Conservation (phyloP, 2,113 vertebrate species). For the Psettodes erumei region DNA sequence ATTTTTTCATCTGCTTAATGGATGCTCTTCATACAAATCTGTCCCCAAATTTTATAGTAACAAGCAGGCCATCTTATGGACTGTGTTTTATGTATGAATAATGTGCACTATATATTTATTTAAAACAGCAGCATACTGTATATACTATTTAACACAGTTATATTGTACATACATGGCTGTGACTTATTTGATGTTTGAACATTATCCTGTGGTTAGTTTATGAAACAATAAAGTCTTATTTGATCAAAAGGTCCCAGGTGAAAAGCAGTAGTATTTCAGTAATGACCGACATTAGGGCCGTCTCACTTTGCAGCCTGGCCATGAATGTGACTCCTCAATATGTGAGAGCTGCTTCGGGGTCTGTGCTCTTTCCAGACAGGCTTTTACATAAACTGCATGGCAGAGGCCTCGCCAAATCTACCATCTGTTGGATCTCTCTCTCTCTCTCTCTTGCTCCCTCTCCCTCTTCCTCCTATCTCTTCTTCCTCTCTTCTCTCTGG, state of each 20-base stretch:
- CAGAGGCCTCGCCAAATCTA: slow-evolving; percentile 77
- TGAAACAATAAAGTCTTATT: slow-evolving; percentile 5
- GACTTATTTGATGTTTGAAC: not conserved
- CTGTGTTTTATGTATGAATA: not conserved
- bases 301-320: slow-evolving; percentile 66
- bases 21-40: not conserved
- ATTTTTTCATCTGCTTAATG: not conserved
- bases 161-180: not conserved
- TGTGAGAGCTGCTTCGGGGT: slow-evolving; percentile 75
- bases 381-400: slow-evolving; percentile 78
- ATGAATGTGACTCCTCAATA: slow-evolving; percentile 71
- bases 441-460: slow-evolving; percentile 38
- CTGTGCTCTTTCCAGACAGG: slow-evolving; percentile 77
- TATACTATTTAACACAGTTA: not conserved
- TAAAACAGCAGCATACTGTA: not conserved
- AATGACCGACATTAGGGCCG: slow-evolving; percentile 55
- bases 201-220: not conserved
- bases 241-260: slow-evolving; percentile 11
- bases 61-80: not conserved
- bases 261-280: slow-evolving; percentile 40
- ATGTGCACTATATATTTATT: not conserved
- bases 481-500: slow-evolving; percentile 42
- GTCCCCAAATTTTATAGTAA: not conserved
- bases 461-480: slow-evolving; percentile 39
- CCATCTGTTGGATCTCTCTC: slow-evolving; percentile 80